These are phyloP conservation scores for Prietella phreatophila DNA, from an alignment of 2,113 vertebrate genomes.

Conservation along the genomic window DNA sequence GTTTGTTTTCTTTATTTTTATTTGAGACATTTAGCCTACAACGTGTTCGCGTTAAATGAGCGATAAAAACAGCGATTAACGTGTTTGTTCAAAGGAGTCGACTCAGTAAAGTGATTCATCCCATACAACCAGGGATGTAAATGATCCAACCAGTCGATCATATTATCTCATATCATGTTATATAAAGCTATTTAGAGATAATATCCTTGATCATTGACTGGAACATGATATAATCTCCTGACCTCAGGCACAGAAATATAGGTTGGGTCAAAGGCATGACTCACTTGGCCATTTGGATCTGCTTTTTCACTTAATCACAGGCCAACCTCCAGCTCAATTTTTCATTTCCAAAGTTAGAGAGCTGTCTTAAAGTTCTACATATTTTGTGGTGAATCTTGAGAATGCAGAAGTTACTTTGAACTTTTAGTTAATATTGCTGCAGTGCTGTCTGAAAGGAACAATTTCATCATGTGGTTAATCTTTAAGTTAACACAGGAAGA, in stretches of 20 bases:
- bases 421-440: slow-evolving; percentile 10
- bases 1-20: background rate
- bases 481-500: background rate
- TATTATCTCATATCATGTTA: background rate
- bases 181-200: background rate
- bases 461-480: background rate
- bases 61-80: background rate
- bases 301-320: slow-evolving; percentile 20
- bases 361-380: background rate
- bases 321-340: background rate
- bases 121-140: background rate
- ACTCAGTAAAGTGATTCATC: background rate
- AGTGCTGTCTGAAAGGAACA: slow-evolving; percentile 4
- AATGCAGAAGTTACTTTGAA: background rate
- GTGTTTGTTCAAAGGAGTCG: slow-evolving; percentile 10
- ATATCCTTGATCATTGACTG: background rate
- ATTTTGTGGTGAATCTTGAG: background rate
- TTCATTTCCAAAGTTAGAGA: slow-evolving; percentile 11
- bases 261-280: slow-evolving; percentile 7
- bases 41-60: background rate
- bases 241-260: slow-evolving; percentile 28
- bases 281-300: background rate
- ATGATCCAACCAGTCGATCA: background rate
- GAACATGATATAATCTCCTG: slow-evolving; percentile 16
- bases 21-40: background rate